Evolutionary conservation across 2,797 vertebrate genomes (phyloP), one percentile per base, ranked within the genome.

Genomic region (Pterois miles): DNA sequence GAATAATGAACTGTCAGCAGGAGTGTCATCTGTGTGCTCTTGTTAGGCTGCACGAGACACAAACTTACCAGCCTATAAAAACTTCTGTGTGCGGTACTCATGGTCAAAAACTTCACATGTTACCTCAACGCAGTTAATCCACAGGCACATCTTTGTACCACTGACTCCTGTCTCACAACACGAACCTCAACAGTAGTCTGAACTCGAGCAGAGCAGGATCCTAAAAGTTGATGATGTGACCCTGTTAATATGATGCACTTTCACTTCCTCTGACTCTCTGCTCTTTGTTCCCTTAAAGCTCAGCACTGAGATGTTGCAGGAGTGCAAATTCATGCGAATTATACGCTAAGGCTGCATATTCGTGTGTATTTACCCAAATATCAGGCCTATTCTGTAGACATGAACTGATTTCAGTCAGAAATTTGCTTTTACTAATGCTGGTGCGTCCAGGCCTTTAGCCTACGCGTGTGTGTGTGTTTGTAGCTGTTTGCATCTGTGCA

Each of bases 401-500:
- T 29, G 8, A 64, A 64, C 25, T 10, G 34, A 53, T 31, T 64
- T 38, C 23, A 18, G 12, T 48, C 13, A 52, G 20, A 48, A 38
- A 48, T 25, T 0, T 65, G 9, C 22, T 13, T 6, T 34, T 34
- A 22, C n/a, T 27, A 25, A 48, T 29, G 18, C 18, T 29, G 2
- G 10, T 25, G 59, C 7, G 46, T 14, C 14, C 53, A 4, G 14
- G 34, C 13, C 7, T 36, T 27, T 13, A 34, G 40, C 12, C 2
- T 53, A 29, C 36, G 33, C 29, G 29, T 54, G 11, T 4, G 12
- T 66, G 43, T 18, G 23, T 69, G 48, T 83, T 6, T 63, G 77
- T 40, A 59, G 46, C 53, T 64, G 88, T 73, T 25, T 79, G 65
- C 27, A 69, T 70, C 25, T 57, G 38, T 67, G 65, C 34, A 70